Conservation (phyloP, 1,140 invertebrate species). For the Apocrypta bakeri region DNA sequence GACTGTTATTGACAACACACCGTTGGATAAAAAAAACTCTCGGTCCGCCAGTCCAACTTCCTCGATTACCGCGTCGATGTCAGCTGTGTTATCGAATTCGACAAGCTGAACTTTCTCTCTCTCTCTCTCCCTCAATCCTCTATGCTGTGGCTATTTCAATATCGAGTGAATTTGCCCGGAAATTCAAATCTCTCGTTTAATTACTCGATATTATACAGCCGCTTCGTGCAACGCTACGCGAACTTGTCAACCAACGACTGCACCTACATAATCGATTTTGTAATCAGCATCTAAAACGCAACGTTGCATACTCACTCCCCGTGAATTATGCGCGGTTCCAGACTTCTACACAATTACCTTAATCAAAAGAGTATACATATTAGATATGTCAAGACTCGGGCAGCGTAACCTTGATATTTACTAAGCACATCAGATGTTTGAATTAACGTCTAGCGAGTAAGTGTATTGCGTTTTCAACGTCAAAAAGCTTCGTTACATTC, state of each 20-base stretch:
- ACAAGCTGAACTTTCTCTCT: not conserved
- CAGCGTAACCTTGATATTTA: not conserved
- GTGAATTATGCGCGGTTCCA: not conserved
- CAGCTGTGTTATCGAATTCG: not conserved
- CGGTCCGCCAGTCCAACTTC: not conserved
- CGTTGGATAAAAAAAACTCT: not conserved
- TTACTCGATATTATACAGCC: constrained; percentile 16
- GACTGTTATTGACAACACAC: not conserved
- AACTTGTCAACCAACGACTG: constrained; percentile 1
- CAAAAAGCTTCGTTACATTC: not conserved
- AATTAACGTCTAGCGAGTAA: not conserved
- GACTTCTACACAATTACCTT: not conserved
- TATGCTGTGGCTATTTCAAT: not conserved
- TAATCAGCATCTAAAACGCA: not conserved
- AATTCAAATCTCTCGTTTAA: constrained; percentile 25
- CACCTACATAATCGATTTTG: constrained; percentile 11
- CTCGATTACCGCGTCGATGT: not conserved
- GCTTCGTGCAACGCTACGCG: not conserved
- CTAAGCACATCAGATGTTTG: not conserved
- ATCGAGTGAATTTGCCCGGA: not conserved
- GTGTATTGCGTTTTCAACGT: not conserved
- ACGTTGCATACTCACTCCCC: no score
- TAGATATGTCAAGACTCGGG: no score
- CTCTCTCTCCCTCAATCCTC: not conserved
- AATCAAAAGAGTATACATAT: not conserved